Evolutionary conservation across 2,113 vertebrate species (phyloP).

Genomic region (Leptocoma aspasia): DNA sequence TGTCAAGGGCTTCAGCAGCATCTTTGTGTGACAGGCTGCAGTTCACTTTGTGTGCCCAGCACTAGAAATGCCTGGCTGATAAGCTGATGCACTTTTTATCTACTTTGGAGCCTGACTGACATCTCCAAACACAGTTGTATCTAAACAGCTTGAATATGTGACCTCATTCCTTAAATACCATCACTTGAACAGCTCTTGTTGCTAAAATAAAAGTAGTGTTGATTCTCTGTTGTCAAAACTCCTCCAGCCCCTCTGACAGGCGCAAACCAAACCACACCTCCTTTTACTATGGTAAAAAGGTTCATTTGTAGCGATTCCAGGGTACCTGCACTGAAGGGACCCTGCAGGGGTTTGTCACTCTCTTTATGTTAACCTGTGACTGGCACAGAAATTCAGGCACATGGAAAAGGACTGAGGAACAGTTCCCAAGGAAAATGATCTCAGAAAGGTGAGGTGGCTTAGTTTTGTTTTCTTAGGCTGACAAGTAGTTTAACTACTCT

Average conservation of each 20-base stretch:
- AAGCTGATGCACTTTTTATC: slow-evolving; percentile 34
- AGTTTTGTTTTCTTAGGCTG: background rate
- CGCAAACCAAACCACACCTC: background rate
- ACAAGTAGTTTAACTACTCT: background rate
- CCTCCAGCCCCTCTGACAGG: slow-evolving; percentile 1
- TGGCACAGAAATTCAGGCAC: background rate
- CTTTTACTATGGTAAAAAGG: background rate
- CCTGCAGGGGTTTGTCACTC: background rate
- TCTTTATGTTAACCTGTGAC: background rate
- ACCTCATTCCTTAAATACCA: slow-evolving; percentile 74
- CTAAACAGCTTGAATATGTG: slow-evolving; percentile 55
- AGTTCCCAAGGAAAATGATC: background rate
- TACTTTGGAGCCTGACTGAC: slow-evolving; percentile 50
- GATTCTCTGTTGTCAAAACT: slow-evolving; percentile 34
- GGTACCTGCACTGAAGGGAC: background rate
- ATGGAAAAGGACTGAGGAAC: background rate
- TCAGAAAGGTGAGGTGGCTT: background rate
- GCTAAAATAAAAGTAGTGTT: slow-evolving; percentile 58
- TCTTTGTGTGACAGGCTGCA: background rate
- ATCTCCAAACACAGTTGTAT: slow-evolving; percentile 51
- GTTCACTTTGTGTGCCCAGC: background rate
- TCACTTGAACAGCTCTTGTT: slow-evolving; percentile 43
- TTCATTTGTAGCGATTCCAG: background rate
- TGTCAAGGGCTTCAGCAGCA: background rate
- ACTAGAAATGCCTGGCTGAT: slow-evolving; percentile 9